phyloP scores from a whole-genome alignment of 2,797 vertebrate genomes.

The Spondyliosoma cantharus region DNA sequence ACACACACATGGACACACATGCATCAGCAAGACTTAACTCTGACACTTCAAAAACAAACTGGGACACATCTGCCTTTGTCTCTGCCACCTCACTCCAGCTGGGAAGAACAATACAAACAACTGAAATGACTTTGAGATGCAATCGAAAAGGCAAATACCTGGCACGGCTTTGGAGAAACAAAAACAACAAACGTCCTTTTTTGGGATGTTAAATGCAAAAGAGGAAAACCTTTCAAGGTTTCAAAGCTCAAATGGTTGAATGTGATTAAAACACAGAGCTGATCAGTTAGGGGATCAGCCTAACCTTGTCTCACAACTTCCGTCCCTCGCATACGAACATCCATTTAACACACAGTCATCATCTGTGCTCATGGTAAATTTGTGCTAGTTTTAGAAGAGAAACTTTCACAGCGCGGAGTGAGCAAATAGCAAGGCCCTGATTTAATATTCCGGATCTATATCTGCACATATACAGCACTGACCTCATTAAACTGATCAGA shows the following conservation, averaged over 20 bases:
- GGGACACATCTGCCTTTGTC: slow-evolving; percentile 80
- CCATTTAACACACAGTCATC: slow-evolving; percentile 61
- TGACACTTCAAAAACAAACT: slow-evolving; percentile 78
- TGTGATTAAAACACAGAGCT: background rate
- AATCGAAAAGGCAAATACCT: slow-evolving; percentile 59
- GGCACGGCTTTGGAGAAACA: slow-evolving; percentile 49
- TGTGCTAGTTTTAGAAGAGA: slow-evolving; percentile 39
- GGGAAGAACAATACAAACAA: slow-evolving; percentile 71
- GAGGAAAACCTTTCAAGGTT: slow-evolving; percentile 26
- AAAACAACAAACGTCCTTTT: slow-evolving; percentile 65
- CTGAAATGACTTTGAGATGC: slow-evolving; percentile 68
- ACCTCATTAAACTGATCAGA: slow-evolving; percentile 15
- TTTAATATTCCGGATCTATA: slow-evolving; percentile 38
- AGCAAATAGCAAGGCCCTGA: slow-evolving; percentile 12
- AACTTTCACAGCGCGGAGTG: slow-evolving; percentile 18
- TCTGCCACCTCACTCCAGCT: slow-evolving; percentile 68
- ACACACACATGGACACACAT: slow-evolving; percentile 48
- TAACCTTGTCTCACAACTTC: slow-evolving; percentile 49
- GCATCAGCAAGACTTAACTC: slow-evolving; percentile 69
- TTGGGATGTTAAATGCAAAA: slow-evolving; percentile 35
- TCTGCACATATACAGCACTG: background rate
- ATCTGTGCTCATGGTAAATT: slow-evolving; percentile 55
- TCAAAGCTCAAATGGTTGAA: slow-evolving; percentile 4
- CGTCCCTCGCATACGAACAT: slow-evolving; percentile 57
- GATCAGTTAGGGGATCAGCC: slow-evolving; percentile 54